Evolutionary conservation across 2,797 vertebrate species (phyloP).

Genomic region (Acanthurus leucopareius): DNA sequence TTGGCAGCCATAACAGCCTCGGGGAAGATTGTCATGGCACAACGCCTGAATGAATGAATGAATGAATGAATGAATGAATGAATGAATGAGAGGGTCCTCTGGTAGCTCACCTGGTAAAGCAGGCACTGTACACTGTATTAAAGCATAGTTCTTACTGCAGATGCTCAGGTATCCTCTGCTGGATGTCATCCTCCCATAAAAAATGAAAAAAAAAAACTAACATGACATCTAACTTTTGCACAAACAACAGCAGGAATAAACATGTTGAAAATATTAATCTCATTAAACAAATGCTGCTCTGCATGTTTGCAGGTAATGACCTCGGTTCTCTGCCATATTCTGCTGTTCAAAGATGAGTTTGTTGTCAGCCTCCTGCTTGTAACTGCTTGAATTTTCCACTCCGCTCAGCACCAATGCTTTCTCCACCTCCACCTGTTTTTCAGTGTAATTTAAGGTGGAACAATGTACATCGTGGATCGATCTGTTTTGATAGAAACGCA

Average conservation of each 20-base stretch:
- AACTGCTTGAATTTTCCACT: slow-evolving; percentile 39
- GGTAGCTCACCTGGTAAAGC: too few relatives aligned
- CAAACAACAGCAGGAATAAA: neutral
- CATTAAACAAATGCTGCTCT: neutral
- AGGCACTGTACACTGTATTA: too few relatives aligned
- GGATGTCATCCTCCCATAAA: neutral
- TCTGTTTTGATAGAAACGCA: slow-evolving; percentile 14
- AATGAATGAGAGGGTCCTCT: neutral
- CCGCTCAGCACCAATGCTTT: slow-evolving; percentile 33
- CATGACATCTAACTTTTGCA: neutral
- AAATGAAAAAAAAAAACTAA: neutral
- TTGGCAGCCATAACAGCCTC: slow-evolving; percentile 16
- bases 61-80: slow-evolving; percentile 4
- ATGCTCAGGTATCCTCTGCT: too few relatives aligned
- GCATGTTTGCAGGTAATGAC: slow-evolving; percentile 18
- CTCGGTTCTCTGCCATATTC: slow-evolving; percentile 3
- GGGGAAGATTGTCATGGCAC: neutral
- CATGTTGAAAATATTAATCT: neutral
- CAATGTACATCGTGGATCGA: slow-evolving; percentile 1
- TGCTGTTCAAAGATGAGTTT: slow-evolving; percentile 14
- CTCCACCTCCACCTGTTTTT: slow-evolving; percentile 45
- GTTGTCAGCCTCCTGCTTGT: slow-evolving; percentile 27
- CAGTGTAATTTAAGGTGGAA: slow-evolving; percentile 16
- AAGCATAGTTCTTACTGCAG: too few relatives aligned
- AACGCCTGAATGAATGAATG: slow-evolving; percentile 2